phyloP scores from a whole-genome alignment of 2,113 vertebrate species.

The Oncorhynchus clarkii region DNA sequence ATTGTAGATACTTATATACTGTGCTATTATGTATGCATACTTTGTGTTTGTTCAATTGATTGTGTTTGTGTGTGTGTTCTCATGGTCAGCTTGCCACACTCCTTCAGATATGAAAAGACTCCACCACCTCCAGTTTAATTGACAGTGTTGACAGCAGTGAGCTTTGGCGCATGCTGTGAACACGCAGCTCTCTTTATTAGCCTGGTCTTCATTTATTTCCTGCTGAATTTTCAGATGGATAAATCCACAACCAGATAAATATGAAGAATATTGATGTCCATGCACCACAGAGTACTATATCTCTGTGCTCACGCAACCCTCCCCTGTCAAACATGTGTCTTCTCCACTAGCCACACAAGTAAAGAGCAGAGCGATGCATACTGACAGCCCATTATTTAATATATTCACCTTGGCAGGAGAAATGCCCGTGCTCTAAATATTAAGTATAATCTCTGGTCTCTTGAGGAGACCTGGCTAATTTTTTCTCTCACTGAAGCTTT shows the following conservation, averaged over 20 bases:
- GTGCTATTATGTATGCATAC: neutral
- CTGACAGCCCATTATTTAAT: too few species aligned
- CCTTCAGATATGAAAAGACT: conserved; percentile 38
- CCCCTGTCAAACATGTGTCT: too few species aligned
- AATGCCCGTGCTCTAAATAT: too few species aligned
- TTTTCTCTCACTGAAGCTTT: too few species aligned
- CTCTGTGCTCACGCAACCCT: too few species aligned
- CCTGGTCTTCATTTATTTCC: conserved; percentile 10
- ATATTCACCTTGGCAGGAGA: too few species aligned
- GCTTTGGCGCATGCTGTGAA: conserved; percentile 20
- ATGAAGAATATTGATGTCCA: too few species aligned
- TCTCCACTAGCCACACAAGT: too few species aligned
- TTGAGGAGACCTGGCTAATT: too few species aligned
- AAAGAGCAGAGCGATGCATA: too few species aligned
- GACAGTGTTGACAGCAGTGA: conserved; percentile 41
- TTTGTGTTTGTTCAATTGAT: conserved; percentile 16
- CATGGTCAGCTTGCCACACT: conserved; percentile 31
- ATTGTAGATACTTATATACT: neutral
- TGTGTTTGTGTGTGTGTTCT: conserved; percentile 13
- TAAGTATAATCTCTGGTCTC: too few species aligned
- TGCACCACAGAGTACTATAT: too few species aligned
- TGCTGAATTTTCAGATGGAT: neutral
- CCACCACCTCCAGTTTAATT: conserved; percentile 41
- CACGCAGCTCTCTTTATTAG: conserved; percentile 37
- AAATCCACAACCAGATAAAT: conserved; percentile 16